These are phyloP conservation scores for Busseola fusca DNA, from an alignment of 2,888 invertebrate genomes.

Conservation along the genomic window DNA sequence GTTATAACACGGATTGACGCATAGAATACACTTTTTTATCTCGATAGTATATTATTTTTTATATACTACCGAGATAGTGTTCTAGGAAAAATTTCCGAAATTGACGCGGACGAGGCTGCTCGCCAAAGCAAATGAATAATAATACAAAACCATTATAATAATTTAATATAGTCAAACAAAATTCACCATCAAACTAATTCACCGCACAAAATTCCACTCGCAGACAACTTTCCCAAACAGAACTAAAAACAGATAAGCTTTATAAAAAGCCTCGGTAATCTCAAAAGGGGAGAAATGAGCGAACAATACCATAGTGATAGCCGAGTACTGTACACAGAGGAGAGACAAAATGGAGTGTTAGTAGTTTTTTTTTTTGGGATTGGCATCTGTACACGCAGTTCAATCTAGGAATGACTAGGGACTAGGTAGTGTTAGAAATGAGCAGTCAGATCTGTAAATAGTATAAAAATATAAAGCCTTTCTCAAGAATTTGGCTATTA, in stretches of 20 bases:
- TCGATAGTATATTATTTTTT: too few relatives aligned
- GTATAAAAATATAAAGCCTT: neutral
- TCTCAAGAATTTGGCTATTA: too few relatives aligned
- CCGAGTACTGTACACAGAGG: slow-evolving; percentile 2
- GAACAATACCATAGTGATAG: slow-evolving; percentile 35
- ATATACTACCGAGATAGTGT: too few relatives aligned
- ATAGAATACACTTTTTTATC: too few relatives aligned
- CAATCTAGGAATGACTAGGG: too few relatives aligned
- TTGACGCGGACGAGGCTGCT: neutral
- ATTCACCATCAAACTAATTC: slow-evolving; percentile 27
- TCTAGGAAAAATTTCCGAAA: too few relatives aligned
- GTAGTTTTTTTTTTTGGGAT: too few relatives aligned
- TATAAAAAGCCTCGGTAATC: slow-evolving; percentile 46
- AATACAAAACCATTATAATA: neutral
- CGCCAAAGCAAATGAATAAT: neutral
- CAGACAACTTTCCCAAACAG: slow-evolving; percentile 27
- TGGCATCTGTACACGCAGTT: too few relatives aligned
- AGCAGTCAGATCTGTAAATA: neutral
- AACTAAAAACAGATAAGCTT: slow-evolving; percentile 45
- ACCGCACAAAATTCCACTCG: slow-evolving; percentile 11
- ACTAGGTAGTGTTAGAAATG: neutral
- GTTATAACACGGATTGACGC: too few relatives aligned
- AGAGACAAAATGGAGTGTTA: slow-evolving; percentile 19
- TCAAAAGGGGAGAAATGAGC: slow-evolving; percentile 37
- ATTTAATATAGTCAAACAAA: neutral